Conservation (phyloP, 2,113 vertebrate genomes). For the Amia ocellicauda region DNA sequence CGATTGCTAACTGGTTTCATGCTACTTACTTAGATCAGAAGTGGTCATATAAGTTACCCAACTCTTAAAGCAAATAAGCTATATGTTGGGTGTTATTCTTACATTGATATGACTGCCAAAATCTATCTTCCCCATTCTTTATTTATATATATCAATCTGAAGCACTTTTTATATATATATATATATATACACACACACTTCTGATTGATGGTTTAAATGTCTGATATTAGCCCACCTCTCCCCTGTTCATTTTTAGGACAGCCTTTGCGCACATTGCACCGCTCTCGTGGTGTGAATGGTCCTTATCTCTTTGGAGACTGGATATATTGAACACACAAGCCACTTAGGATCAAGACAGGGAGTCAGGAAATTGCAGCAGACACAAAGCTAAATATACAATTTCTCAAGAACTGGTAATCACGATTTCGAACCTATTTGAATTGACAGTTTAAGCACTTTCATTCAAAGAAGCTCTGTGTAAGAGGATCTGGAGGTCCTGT, state of each 20-base stretch:
- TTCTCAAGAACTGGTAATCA: conserved; percentile 82
- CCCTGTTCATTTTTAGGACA: too few relatives aligned
- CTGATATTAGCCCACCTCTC: too few relatives aligned
- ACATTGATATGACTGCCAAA: not conserved
- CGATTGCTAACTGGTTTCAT: not conserved
- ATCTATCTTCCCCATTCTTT: not conserved
- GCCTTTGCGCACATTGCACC: conserved; percentile 55
- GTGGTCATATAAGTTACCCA: not conserved
- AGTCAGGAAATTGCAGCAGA: conserved; percentile 87
- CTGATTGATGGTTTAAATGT: too few relatives aligned
- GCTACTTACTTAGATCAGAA: conserved; percentile 2
- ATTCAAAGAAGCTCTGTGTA: conserved; percentile 68
- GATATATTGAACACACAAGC: conserved; percentile 62
- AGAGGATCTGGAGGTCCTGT: conserved; percentile 33
- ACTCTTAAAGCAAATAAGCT: not conserved
- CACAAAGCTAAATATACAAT: conserved; percentile 83
- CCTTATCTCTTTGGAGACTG: conserved; percentile 55
- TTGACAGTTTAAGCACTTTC: conserved; percentile 87
- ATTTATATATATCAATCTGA: too few relatives aligned
- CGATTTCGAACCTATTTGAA: conserved; percentile 74
- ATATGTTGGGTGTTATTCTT: conserved; percentile 5
- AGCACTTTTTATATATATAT: too few relatives aligned
- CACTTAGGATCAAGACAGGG: conserved; percentile 74
- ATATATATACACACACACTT: too few relatives aligned
- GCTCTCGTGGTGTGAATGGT: conserved; percentile 46